Conservation (phyloP, 2,797 vertebrate species). For the Danio jaintianensis region DNA sequence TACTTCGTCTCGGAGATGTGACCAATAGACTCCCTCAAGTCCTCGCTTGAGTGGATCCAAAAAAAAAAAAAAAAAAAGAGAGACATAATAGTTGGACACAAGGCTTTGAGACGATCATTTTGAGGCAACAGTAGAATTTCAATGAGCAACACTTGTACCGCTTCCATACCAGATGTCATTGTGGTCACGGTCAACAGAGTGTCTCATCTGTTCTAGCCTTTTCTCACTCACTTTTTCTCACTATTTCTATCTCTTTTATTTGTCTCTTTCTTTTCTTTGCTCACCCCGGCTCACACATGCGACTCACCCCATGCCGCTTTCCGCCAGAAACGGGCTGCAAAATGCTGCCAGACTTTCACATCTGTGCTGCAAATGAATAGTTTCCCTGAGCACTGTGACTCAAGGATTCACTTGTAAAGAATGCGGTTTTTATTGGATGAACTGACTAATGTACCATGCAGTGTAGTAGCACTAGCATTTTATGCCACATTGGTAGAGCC, state of each 20-base stretch:
- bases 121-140: conserved; percentile 56
- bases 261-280: conserved; percentile 17
- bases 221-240: conserved; percentile 29
- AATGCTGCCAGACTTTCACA: conserved; percentile 77
- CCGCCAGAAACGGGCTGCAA: conserved; percentile 50
- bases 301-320: conserved; percentile 17
- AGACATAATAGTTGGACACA: conserved; percentile 55
- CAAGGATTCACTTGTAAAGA: conserved; percentile 88
- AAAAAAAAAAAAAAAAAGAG: conserved; percentile 70
- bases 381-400: conserved; percentile 84
- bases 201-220: conserved; percentile 31
- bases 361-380: conserved; percentile 87
- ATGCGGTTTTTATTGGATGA: conserved; percentile 93
- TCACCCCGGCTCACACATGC: conserved; percentile 40
- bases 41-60: conserved; percentile 63
- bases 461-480: conserved; percentile 95
- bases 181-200: conserved; percentile 43
- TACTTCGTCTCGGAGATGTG: conserved; percentile 76
- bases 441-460: conserved; percentile 99
- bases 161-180: conserved; percentile 37
- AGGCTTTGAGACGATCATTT: conserved; percentile 60
- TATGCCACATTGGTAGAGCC: conserved; percentile 99
- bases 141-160: conserved; percentile 49
- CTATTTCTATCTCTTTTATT: conserved; percentile 16
- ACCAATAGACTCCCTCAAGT: conserved; percentile 77